phyloP scores from a whole-genome alignment of 2,113 vertebrate genomes.

The Balaeniceps rex region DNA sequence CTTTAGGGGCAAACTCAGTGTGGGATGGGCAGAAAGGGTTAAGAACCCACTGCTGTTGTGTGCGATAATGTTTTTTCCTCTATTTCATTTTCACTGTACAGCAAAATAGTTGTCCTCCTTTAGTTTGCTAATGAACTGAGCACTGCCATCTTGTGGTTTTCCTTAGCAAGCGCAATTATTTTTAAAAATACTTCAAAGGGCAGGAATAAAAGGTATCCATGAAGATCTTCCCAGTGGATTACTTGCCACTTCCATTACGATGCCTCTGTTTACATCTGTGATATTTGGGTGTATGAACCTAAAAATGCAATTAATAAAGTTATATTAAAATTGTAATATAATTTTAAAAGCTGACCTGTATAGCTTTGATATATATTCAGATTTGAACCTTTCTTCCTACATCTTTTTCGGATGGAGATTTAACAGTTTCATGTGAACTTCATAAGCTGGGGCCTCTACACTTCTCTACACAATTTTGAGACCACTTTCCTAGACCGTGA shows the following conservation, averaged over 20 bases:
- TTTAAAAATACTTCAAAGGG: not conserved
- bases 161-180: not conserved
- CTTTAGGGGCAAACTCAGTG: not conserved
- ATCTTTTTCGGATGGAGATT: not conserved
- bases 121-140: not conserved
- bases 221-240: accelerated
- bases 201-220: not conserved
- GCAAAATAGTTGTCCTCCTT: not conserved
- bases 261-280: not conserved
- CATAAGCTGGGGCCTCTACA: not conserved
- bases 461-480: not conserved
- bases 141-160: slow-evolving; percentile 49
- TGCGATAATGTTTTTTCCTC: not conserved
- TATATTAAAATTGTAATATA: not conserved
- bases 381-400: not conserved
- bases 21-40: not conserved
- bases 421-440: not conserved
- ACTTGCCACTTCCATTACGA: not conserved
- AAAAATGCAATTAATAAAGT: not conserved
- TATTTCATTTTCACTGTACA: not conserved
- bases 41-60: not conserved
- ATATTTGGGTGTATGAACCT: not conserved
- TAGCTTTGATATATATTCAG: not conserved
- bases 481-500: not conserved
- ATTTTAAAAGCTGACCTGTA: not conserved